These are phyloP conservation scores for Terebella lapidaria DNA, from an alignment of 2,888 invertebrate species.

Conservation along the genomic window DNA sequence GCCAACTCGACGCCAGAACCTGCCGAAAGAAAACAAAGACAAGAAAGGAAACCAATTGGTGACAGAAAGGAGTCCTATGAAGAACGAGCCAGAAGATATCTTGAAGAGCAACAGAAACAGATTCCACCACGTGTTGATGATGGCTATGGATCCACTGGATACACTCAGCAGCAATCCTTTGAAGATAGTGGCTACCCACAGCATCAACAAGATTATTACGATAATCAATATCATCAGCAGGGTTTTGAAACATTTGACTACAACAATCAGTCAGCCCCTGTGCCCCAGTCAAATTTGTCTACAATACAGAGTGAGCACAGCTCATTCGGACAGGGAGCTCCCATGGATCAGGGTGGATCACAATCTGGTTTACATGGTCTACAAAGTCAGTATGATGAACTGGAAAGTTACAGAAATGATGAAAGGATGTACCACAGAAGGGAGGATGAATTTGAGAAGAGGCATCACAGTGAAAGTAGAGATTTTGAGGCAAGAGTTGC, in stretches of 20 bases:
- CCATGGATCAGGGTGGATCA: not conserved
- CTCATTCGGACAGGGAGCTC: not conserved
- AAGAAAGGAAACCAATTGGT: not conserved
- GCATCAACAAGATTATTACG: not conserved
- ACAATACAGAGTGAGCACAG: no score
- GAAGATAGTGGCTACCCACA: not conserved
- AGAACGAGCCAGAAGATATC: not conserved
- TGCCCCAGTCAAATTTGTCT: no score
- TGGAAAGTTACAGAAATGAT: not conserved
- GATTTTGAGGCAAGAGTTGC: not conserved
- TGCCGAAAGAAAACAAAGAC: not conserved
- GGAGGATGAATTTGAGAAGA: no score
- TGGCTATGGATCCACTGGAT: not conserved
- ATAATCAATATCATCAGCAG: not conserved
- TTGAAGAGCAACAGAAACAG: not conserved
- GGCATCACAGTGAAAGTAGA: not conserved
- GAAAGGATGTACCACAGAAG: no score
- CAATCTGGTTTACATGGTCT: not conserved
- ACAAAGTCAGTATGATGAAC: not conserved
- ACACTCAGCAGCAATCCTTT: not conserved
- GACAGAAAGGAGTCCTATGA: not conserved
- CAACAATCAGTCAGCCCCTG: no score
- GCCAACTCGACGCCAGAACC: not conserved
- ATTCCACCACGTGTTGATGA: not conserved
- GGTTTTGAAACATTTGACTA: no score